These are phyloP conservation scores for Indicator maculatus DNA, from an alignment of 2,113 vertebrate species.

Conservation along the genomic window DNA sequence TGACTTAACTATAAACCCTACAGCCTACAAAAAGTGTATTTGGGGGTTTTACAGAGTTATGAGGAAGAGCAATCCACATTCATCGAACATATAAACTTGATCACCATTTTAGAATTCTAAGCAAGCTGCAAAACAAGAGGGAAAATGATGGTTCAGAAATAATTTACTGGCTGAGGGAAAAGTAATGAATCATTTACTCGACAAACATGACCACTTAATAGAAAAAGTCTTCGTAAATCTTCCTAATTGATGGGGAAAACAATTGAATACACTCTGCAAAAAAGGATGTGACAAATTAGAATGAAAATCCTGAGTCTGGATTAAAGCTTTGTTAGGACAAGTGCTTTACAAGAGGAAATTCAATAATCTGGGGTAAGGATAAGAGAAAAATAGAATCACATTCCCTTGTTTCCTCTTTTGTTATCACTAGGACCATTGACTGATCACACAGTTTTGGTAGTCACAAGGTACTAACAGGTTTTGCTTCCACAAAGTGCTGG, in stretches of 20 bases:
- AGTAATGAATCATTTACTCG: slow-evolving; percentile 49
- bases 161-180: slow-evolving; percentile 32
- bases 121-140: slow-evolving; percentile 1
- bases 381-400: neutral
- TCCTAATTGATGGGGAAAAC: slow-evolving; percentile 40
- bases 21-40: neutral
- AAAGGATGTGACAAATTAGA: neutral
- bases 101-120: neutral
- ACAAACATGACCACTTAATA: slow-evolving; percentile 10
- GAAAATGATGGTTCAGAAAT: slow-evolving; percentile 32
- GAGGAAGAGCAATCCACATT: neutral
- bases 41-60: neutral
- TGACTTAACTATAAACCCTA: neutral
- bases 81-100: neutral
- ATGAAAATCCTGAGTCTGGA: neutral
- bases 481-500: neutral
- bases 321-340: neutral
- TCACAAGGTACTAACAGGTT: neutral
- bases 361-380: neutral
- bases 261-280: slow-evolving; percentile 17
- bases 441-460: neutral
- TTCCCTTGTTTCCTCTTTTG: neutral
- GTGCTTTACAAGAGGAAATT: neutral
- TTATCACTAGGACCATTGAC: neutral
- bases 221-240: slow-evolving; percentile 41